phyloP scores from a whole-genome alignment of 2,888 invertebrate species.

The Pycnomerus fuliginosus region DNA sequence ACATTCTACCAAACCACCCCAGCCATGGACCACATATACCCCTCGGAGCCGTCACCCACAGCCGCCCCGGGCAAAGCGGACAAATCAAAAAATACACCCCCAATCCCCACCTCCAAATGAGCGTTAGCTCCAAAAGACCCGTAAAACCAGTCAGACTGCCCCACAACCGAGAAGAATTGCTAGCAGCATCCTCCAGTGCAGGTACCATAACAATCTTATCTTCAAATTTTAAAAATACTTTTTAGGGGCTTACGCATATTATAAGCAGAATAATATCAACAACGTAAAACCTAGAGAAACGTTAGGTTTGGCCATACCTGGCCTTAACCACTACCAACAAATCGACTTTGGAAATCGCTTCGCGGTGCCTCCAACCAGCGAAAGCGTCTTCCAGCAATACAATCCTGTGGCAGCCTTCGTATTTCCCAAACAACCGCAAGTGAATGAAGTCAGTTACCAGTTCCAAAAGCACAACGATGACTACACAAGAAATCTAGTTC shows the following conservation, averaged over 20 bases:
- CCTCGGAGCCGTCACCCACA: constrained; percentile 24
- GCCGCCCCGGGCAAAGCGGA: constrained; percentile 11
- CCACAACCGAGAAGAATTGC: constrained; percentile 44
- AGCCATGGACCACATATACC: constrained; percentile 32
- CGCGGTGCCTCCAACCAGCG: constrained; percentile 50
- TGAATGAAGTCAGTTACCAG: constrained; percentile 36
- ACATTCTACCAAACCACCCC: constrained; percentile 11
- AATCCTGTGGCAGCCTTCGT: constrained; percentile 32
- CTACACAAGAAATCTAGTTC: constrained; percentile 53
- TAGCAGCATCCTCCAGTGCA: constrained; percentile 28
- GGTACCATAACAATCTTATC: constrained; percentile 1
- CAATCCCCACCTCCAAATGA: background rate
- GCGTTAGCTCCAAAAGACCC: constrained; percentile 5
- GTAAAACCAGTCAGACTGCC: constrained; percentile 12
- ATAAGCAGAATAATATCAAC: constrained; percentile 27
- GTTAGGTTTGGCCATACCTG: constrained; percentile 32
- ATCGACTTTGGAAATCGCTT: constrained; percentile 43
- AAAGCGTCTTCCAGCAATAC: constrained; percentile 49
- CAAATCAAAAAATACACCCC: constrained; percentile 12
- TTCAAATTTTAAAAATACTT: background rate
- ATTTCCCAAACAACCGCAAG: constrained; percentile 35
- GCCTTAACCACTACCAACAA: constrained; percentile 51
- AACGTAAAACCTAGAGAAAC: constrained; percentile 38
- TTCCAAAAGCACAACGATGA: constrained; percentile 46
- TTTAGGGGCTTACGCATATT: constrained; percentile 38